Percentiles rank a stretch among this genome's conserved stretches.
Conservation (phyloP, 2,113 vertebrate genomes). For the Podarcis muralis region DNA sequence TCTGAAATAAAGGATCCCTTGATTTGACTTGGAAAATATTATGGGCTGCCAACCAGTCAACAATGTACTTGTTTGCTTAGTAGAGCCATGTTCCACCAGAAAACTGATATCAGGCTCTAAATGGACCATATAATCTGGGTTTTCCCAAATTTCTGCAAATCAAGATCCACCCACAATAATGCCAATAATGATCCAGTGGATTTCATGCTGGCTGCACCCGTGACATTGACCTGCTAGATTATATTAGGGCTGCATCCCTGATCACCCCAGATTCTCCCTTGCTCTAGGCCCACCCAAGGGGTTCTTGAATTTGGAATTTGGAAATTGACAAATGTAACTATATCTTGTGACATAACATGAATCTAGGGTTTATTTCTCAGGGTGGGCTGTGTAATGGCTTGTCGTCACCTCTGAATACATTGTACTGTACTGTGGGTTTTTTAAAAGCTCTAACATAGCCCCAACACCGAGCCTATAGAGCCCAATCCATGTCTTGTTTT, state of each 20-base stretch:
- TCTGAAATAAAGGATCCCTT: neutral
- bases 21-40: neutral
- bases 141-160: neutral
- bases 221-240: neutral
- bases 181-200: neutral
- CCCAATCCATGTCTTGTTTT: neutral
- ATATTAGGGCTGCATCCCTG: neutral
- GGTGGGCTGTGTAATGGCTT: neutral
- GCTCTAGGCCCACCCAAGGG: neutral
- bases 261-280: neutral
- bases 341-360: neutral
- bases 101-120: neutral
- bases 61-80: neutral
- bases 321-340: neutral
- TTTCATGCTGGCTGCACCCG: neutral
- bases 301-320: neutral
- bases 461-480: neutral
- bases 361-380: neutral
- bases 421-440: neutral
- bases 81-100: neutral
- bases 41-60: neutral
- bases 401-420: neutral
- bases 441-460: neutral
- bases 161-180: neutral
- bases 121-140: neutral